phyloP scores from a whole-genome alignment of 2,888 invertebrate genomes.

The Embidobia sp. region DNA sequence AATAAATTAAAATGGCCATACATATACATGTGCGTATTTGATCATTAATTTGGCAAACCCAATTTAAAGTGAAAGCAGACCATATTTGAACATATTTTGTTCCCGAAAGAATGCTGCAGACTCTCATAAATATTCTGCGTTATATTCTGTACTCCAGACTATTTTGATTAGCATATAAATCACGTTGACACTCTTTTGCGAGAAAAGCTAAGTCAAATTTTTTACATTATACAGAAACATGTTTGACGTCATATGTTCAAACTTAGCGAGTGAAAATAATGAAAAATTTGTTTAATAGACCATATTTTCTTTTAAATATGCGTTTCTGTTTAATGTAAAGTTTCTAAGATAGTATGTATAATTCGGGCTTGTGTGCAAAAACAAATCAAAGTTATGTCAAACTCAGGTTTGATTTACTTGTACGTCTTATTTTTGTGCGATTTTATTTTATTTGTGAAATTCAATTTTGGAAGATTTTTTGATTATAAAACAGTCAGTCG shows the following conservation, averaged over 20 bases:
- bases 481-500: conserved; percentile 60
- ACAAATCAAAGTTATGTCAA: conserved; percentile 9
- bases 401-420: conserved; percentile 27
- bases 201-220: conserved; percentile 61
- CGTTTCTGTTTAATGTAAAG: conserved; percentile 56
- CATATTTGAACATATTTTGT: too few relatives aligned
- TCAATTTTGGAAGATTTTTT: conserved; percentile 42
- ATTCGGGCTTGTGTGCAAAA: conserved; percentile 53
- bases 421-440: conserved; percentile 32
- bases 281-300: conserved; percentile 13
- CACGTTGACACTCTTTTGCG: conserved; percentile 58
- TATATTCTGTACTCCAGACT: conserved; percentile 45
- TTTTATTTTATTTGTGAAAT: conserved; percentile 17
- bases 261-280: conserved; percentile 30
- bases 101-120: conserved; percentile 63
- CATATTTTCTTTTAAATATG: conserved; percentile 26
- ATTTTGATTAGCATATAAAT: conserved; percentile 64
- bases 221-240: conserved; percentile 60
- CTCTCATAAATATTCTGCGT: conserved; percentile 51
- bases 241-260: conserved; percentile 19
- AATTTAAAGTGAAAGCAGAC: too few relatives aligned
- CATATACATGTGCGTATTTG: too few relatives aligned
- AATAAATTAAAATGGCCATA: too few relatives aligned
- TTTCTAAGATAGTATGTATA: conserved; percentile 56
- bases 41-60: not conserved